Conservation (phyloP, 2,888 invertebrate species). For the Frankliniella fusca region DNA sequence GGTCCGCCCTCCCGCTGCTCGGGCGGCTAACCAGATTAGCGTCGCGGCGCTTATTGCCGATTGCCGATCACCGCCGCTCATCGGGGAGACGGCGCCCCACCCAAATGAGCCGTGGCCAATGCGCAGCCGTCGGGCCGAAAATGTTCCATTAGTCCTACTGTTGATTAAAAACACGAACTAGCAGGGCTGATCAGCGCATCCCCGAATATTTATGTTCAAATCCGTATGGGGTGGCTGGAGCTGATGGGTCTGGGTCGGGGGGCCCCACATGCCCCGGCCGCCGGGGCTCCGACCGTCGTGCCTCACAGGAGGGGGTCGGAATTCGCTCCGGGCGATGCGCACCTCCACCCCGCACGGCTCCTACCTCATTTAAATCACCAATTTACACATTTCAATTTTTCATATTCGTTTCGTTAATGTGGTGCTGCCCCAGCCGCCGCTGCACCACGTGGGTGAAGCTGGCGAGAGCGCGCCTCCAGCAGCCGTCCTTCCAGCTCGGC, state of each 20-base stretch:
- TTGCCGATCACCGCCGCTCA: neutral
- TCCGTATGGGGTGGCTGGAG: neutral
- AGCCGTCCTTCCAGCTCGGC: no score
- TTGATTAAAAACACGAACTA: no score
- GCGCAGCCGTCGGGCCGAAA: no score
- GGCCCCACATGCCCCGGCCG: neutral
- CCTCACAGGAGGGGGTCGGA: slow-evolving; percentile 25
- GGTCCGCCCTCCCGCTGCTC: neutral
- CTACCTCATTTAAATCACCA: slow-evolving; percentile 26
- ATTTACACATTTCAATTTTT: slow-evolving; percentile 27
- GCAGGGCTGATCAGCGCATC: no score
- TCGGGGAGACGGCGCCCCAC: neutral
- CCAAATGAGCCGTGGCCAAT: neutral
- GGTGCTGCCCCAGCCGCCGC: neutral
- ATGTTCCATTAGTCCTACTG: no score
- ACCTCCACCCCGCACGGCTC: neutral
- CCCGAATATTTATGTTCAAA: slow-evolving; percentile 3
- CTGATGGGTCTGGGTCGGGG: neutral
- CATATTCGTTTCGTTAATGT: slow-evolving; percentile 23
- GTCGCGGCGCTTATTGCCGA: slow-evolving; percentile 15
- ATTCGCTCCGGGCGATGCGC: slow-evolving; percentile 20
- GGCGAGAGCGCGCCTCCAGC: no score
- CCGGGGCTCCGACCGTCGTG: neutral
- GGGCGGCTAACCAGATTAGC: neutral
- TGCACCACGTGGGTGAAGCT: neutral